Percentiles rank a stretch among this genome's conserved stretches.
phyloP scores from a whole-genome alignment of 2,797 vertebrate species.

The Gobionotothen gibberifrons region DNA sequence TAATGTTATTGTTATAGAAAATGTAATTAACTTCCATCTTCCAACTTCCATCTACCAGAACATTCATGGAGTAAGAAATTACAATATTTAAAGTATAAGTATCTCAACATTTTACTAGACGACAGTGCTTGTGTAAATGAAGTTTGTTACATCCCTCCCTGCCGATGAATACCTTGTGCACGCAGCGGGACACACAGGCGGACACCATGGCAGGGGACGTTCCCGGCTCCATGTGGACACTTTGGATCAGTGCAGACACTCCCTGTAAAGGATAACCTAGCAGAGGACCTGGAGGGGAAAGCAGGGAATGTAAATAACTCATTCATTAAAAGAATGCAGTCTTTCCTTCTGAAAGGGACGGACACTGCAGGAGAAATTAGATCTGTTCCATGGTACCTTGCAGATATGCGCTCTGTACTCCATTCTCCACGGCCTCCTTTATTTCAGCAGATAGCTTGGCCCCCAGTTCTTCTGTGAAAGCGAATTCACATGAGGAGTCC shows the following conservation, averaged over 20 bases:
- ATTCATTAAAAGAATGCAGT: background rate
- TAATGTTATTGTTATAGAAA: no score
- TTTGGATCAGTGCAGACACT: constrained; percentile 84
- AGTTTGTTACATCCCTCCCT: no score
- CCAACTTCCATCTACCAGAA: no score
- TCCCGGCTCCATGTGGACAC: constrained; percentile 85
- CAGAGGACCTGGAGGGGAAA: constrained; percentile 86
- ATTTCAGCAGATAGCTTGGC: constrained; percentile 80
- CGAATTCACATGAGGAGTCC: constrained; percentile 71
- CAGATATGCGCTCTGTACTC: constrained; percentile 86
- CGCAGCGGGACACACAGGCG: constrained; percentile 92
- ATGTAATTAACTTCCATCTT: no score
- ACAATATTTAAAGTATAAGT: no score
- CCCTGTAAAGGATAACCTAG: constrained; percentile 92
- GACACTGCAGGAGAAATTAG: background rate
- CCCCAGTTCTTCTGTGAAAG: constrained; percentile 69
- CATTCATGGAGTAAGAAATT: no score
- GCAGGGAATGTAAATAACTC: background rate
- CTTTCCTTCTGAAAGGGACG: rapidly evolving
- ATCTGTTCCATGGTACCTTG: constrained; percentile 84
- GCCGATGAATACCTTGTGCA: constrained; percentile 88
- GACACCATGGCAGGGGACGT: constrained; percentile 93
- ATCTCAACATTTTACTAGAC: no score
- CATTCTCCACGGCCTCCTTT: constrained; percentile 88
- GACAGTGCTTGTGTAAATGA: no score